phyloP scores from a whole-genome alignment of 2,888 invertebrate genomes.

The Drosophila tripunctata region DNA sequence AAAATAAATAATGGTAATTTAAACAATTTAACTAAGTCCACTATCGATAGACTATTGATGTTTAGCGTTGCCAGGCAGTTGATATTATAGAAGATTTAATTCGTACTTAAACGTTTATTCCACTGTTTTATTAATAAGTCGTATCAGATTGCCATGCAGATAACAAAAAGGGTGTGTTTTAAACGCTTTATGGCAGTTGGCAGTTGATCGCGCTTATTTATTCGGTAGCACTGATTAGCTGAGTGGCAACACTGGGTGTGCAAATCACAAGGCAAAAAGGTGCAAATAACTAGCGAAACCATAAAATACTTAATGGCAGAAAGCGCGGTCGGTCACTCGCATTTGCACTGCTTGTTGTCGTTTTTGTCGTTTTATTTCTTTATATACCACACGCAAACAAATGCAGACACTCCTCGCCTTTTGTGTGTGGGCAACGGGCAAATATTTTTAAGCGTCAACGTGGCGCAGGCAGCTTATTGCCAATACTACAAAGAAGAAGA shows the following conservation, averaged over 20 bases:
- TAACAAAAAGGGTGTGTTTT: neutral
- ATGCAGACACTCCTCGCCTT: slow-evolving; percentile 17
- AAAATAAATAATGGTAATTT: too few relatives aligned
- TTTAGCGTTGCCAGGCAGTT: too few relatives aligned
- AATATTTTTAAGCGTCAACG: slow-evolving; percentile 57
- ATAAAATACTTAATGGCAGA: slow-evolving; percentile 66
- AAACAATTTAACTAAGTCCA: too few relatives aligned
- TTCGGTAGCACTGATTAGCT: neutral
- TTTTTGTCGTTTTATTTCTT: slow-evolving; percentile 17
- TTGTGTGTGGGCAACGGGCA: slow-evolving; percentile 34
- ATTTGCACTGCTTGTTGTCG: slow-evolving; percentile 15
- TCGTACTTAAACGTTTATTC: neutral
- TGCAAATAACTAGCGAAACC: slow-evolving; percentile 64
- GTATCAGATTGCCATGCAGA: neutral
- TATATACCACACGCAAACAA: neutral
- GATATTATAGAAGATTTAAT: too few relatives aligned
- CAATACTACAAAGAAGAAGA: slow-evolving; percentile 6
- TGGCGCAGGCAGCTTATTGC: slow-evolving; percentile 64
- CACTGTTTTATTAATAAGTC: neutral
- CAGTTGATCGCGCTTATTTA: slow-evolving; percentile 26
- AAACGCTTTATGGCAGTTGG: slow-evolving; percentile 29
- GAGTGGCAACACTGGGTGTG: slow-evolving; percentile 29
- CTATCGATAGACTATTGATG: too few relatives aligned
- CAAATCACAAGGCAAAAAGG: slow-evolving; percentile 19
- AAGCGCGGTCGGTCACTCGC: slow-evolving; percentile 58